Evolutionary conservation across 2,113 vertebrate genomes (phyloP), one percentile per base, ranked within the genome.

Genomic region (Salvelinus sp.): DNA sequence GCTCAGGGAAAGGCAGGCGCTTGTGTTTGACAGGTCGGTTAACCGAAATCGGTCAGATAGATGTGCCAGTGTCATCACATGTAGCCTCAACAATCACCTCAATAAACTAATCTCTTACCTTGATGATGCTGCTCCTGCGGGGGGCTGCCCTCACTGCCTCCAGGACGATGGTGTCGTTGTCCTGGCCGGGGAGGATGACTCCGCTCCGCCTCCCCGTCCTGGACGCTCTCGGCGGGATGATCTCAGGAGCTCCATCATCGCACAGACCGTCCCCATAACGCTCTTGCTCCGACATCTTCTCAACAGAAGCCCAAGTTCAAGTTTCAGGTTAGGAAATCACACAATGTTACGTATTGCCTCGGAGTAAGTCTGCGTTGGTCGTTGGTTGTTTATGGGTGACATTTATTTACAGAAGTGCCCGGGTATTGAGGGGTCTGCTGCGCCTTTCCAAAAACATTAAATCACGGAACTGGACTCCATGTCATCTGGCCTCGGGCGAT

Each of bases 81-180:
- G n/a, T 62, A 22, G 2, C 20, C n/a, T 13, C 3, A 62, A 62
- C 58, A 22, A 57, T 22, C 20, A 10, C 58, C n/a, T 62, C 58
- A 22, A 22, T 22, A 0, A 20, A 57, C 20, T 0, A 1, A 48
- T 58, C 6, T 14, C 47, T 84, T 89, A 98, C 97, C 96, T 98
- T 99, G 48, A 99, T 99, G 87, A 99, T 99, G 90, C 97, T 99
- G 93, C 97, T 99, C 73, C 97, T 91, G 44, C 97, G 89, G 0
- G 97, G 96, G 27, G 96, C 94, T 7, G 94, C 93, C 77, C 93
- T 95, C 77, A 94, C 94, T 0, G 96, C 89, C 74, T 99, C 97
- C 89, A 93, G 86, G 2, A 91, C 88, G 77, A 95, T 92, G 54
- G 89, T 73, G 64, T 97, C 96, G 0, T 86, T 2, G 5, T 94